Percentiles rank a stretch among this genome's conserved stretches.
These are phyloP conservation scores for Cyaniris semiargus DNA, from an alignment of 2,888 invertebrate genomes.

Conservation along the genomic window DNA sequence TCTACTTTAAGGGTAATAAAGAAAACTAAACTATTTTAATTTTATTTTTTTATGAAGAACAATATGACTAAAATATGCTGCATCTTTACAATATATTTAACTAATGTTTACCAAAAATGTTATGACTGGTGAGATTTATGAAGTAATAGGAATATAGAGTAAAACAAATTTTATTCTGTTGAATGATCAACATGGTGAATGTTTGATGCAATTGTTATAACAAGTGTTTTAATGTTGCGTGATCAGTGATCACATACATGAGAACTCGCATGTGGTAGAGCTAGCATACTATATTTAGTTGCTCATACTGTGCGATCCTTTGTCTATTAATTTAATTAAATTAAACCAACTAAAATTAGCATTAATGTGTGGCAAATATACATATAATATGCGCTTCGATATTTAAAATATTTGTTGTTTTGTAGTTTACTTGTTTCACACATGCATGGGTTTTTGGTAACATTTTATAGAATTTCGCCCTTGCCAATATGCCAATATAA, in stretches of 20 bases:
- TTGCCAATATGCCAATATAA: too few relatives aligned
- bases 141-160: too few relatives aligned
- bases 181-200: background rate
- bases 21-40: too few relatives aligned
- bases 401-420: background rate
- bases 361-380: background rate
- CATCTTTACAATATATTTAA: too few relatives aligned
- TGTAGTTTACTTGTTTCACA: background rate
- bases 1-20: too few relatives aligned
- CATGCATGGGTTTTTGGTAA: background rate
- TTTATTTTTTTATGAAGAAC: too few relatives aligned
- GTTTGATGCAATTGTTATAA: background rate
- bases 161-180: background rate
- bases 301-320: background rate
- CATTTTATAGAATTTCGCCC: too few relatives aligned
- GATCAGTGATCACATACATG: background rate
- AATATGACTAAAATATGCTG: too few relatives aligned
- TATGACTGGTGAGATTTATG: too few relatives aligned
- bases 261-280: background rate
- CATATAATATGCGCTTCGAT: background rate
- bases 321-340: constrained; percentile 17
- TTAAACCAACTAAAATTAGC: background rate
- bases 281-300: background rate
- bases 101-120: too few relatives aligned
- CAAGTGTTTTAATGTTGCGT: constrained; percentile 10